phyloP scores from a whole-genome alignment of 2,797 vertebrate genomes.

The Lacerta bilineata region DNA sequence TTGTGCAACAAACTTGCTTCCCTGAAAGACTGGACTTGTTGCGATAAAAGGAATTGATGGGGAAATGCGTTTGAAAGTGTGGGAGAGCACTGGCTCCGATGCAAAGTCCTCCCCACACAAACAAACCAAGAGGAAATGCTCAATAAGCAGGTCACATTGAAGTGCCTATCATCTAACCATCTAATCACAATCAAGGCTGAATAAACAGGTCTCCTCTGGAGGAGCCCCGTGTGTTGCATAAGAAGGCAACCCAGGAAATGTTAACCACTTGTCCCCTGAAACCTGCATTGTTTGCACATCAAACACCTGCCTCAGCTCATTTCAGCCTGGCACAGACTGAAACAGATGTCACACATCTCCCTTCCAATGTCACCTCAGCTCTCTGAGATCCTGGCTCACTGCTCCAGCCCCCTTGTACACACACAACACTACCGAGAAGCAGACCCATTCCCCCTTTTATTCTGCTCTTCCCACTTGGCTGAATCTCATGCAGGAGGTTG shows the following conservation, averaged over 20 bases:
- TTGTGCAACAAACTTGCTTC: no score
- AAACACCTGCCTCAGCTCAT: not conserved
- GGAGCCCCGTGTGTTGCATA: not conserved
- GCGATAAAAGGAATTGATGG: no score
- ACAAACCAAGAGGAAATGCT: no score
- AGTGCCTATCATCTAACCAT: no score
- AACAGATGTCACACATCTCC: not conserved
- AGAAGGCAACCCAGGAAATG: constrained; percentile 1
- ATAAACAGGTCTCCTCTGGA: no score
- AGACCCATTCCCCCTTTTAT: constrained; percentile 35
- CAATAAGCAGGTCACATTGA: no score
- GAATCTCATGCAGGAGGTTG: constrained; percentile 64
- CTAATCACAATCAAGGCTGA: no score
- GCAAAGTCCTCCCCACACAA: no score
- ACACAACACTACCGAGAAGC: constrained; percentile 40
- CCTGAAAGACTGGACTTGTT: no score
- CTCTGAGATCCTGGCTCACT: constrained; percentile 5
- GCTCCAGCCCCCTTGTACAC: not conserved
- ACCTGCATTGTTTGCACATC: not conserved
- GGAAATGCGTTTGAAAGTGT: no score
- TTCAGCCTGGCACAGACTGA: not conserved
- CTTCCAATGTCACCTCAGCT: constrained; percentile 12
- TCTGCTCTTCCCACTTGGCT: constrained; percentile 50
- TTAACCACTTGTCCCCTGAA: not conserved
- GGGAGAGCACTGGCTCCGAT: no score